A percentile compares a stretch with the other conserved stretches of the same genome.
These are phyloP conservation scores for Danaus melanippus DNA, from an alignment of 1,140 invertebrate species.

Conservation along the genomic window DNA sequence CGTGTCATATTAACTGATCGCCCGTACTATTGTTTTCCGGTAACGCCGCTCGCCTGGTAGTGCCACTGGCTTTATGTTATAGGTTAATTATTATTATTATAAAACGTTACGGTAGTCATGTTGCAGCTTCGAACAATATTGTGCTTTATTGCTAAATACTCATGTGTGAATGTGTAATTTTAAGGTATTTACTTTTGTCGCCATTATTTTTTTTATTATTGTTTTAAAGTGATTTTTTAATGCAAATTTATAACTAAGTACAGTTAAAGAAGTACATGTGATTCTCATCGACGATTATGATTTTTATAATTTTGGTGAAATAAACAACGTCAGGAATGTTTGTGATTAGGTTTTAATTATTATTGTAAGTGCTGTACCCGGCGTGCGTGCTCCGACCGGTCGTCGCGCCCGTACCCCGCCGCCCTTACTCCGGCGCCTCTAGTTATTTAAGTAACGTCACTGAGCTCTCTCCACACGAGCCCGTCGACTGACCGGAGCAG, in stretches of 20 bases:
- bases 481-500: conserved; percentile 12
- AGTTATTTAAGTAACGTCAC: conserved; percentile 6
- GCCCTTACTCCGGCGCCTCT: background rate
- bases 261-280: conserved; percentile 64
- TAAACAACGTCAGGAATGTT: conserved; percentile 38
- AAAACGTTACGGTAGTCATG: conserved; percentile 55
- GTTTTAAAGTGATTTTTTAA: conserved; percentile 57
- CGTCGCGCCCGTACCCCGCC: too few relatives aligned
- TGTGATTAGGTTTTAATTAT: conserved; percentile 22
- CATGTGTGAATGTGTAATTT: conserved; percentile 65
- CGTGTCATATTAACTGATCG: conserved; percentile 64
- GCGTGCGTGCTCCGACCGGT: conserved; percentile 14
- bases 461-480: conserved; percentile 8
- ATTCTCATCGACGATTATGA: conserved; percentile 59
- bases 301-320: conserved; percentile 26
- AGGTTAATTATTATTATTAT: conserved; percentile 50
- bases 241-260: conserved; percentile 65
- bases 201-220: conserved; percentile 39
- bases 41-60: conserved; percentile 52
- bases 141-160: conserved; percentile 70
- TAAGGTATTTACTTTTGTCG: conserved; percentile 54
- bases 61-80: conserved; percentile 64
- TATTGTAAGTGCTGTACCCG: conserved; percentile 19
- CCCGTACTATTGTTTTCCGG: conserved; percentile 18
- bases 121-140: conserved; percentile 69